phyloP scores from a whole-genome alignment of 2,113 vertebrate species.

The Stercorarius parasiticus region DNA sequence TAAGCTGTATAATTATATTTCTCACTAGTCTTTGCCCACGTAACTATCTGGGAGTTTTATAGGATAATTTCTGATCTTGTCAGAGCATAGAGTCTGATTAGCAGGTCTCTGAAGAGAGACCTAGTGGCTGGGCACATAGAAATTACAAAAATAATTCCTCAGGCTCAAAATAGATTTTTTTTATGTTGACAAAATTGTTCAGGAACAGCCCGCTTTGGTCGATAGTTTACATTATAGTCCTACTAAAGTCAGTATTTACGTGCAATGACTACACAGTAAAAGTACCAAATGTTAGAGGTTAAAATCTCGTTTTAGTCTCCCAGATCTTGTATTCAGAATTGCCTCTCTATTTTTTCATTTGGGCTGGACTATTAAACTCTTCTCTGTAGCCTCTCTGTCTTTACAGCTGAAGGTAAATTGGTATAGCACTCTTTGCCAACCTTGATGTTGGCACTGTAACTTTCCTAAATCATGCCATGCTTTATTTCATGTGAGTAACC shows the following conservation, averaged over 20 bases:
- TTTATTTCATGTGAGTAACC: background rate
- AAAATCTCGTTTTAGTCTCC: background rate
- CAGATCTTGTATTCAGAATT: background rate
- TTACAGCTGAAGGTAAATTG: background rate
- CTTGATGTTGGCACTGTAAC: background rate
- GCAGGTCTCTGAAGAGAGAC: background rate
- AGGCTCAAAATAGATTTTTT: background rate
- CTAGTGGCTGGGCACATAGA: background rate
- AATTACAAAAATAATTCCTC: background rate
- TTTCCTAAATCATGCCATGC: background rate
- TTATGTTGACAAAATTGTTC: background rate
- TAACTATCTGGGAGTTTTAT: background rate
- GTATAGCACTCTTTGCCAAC: background rate
- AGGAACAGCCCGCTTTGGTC: background rate
- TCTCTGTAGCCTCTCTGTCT: background rate
- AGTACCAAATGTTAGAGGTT: background rate
- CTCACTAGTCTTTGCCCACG: background rate
- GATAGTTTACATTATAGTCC: background rate
- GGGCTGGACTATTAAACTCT: background rate
- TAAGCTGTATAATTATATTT: background rate
- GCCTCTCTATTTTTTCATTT: background rate
- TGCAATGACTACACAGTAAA: background rate
- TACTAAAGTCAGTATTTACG: background rate
- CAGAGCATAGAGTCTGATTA: background rate
- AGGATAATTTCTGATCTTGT: conserved; percentile 1